A percentile compares a stretch with the other conserved stretches of the same genome.
Evolutionary conservation across 2,113 vertebrate genomes (phyloP).

Genomic region (Haemorhous mexicanus): DNA sequence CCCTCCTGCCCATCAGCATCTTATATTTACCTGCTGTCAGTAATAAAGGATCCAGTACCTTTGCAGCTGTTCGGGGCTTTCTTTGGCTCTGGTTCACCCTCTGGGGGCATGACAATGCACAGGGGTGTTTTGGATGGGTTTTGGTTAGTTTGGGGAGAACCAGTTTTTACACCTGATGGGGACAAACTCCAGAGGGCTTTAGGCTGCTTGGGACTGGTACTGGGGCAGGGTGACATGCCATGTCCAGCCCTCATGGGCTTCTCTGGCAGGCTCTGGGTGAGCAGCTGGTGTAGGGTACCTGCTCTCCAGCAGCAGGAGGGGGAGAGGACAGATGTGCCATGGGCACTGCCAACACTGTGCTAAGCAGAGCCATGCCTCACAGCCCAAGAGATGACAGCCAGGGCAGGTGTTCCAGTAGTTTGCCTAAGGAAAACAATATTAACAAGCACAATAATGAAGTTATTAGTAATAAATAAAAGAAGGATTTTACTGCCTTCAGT

Average conservation of each 20-base stretch:
- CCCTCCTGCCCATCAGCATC: not conserved
- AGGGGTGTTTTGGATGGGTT: not conserved
- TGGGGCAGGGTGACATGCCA: accelerated
- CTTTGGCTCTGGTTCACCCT: not conserved
- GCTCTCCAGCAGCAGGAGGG: not conserved
- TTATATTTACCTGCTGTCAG: constrained; percentile 18
- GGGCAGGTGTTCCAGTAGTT: not conserved
- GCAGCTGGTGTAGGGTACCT: accelerated
- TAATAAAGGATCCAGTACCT: constrained; percentile 33
- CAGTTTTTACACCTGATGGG: not conserved
- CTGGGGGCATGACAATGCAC: not conserved
- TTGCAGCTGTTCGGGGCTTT: not conserved
- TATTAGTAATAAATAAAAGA: constrained; percentile 45
- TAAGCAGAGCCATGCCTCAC: not conserved
- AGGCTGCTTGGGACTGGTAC: not conserved
- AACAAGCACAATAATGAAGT: not conserved
- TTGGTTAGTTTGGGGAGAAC: not conserved
- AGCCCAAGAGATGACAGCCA: not conserved
- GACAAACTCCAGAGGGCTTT: not conserved
- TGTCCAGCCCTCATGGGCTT: accelerated
- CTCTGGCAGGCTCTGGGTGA: not conserved
- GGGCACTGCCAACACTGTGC: not conserved
- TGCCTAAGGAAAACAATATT: not conserved
- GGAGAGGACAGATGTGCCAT: not conserved
- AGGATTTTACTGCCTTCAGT: constrained; percentile 54